Conservation (phyloP, 2,888 invertebrate species). For the Timema cristinae region DNA sequence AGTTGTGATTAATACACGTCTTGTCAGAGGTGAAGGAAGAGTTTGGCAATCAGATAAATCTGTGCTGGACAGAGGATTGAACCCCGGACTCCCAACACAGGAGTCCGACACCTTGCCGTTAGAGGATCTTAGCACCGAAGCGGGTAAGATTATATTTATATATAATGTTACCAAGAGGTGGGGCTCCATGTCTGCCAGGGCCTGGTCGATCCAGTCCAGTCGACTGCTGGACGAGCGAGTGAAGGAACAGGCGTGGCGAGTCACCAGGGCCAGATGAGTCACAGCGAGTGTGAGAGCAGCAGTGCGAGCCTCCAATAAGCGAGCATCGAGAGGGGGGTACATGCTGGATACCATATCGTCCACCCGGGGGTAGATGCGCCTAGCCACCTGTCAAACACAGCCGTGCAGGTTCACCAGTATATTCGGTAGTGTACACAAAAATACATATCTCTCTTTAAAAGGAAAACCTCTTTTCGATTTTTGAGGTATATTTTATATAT, state of each 20-base stretch:
- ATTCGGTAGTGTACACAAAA: no score
- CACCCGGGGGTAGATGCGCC: constrained; percentile 61
- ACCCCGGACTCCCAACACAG: neutral
- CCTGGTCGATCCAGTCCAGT: constrained; percentile 34
- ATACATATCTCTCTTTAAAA: no score
- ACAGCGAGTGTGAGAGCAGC: constrained; percentile 63
- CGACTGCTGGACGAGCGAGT: constrained; percentile 12
- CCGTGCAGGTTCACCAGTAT: neutral
- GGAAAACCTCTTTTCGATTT: no score
- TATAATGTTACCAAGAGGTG: constrained; percentile 52
- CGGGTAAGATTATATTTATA: neutral
- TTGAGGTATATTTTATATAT: no score
- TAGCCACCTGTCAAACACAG: constrained; percentile 49
- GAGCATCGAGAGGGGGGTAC: constrained; percentile 66
- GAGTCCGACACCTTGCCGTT: neutral
- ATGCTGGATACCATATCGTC: constrained; percentile 67
- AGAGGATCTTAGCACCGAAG: neutral
- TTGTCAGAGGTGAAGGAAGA: no score
- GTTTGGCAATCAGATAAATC: no score
- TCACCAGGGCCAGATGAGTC: constrained; percentile 62
- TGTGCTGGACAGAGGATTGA: neutral
- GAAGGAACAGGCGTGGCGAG: constrained; percentile 52
- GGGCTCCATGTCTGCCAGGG: constrained; percentile 61
- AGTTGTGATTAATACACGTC: no score
- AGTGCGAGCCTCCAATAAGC: constrained; percentile 63